Evolutionary conservation across 92 coral and sea anemone genomes (phyloP).

Genomic region (Palythoa grandis): DNA sequence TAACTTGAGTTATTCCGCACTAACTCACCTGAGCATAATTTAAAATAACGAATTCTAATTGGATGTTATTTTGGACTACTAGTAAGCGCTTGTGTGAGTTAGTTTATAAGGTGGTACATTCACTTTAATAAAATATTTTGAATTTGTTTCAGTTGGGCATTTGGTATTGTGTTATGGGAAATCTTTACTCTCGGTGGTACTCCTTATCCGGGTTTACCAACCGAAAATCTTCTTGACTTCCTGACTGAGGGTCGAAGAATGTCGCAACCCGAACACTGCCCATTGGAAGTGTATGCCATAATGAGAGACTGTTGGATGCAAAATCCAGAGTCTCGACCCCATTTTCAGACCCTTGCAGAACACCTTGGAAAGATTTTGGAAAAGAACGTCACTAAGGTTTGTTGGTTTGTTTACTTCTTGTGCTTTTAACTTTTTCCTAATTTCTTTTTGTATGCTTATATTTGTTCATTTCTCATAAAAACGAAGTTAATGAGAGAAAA

Average conservation of each 20-base stretch:
- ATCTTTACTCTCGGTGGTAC: slow-evolving; percentile 89
- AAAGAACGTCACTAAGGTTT: slow-evolving; percentile 74
- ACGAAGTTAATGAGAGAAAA: too few species aligned
- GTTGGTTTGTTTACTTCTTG: neutral
- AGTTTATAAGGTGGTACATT: too few species aligned
- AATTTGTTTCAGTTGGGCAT: slow-evolving; percentile 79
- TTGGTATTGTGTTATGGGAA: slow-evolving; percentile 90
- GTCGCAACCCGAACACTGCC: slow-evolving; percentile 85
- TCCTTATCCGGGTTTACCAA: slow-evolving; percentile 83
- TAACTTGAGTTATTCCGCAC: too few species aligned
- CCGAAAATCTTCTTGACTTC: slow-evolving; percentile 72
- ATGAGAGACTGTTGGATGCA: slow-evolving; percentile 92
- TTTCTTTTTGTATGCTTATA: too few species aligned
- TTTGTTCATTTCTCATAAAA: too few species aligned
- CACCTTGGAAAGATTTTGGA: slow-evolving; percentile 77
- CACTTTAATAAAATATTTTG: neutral
- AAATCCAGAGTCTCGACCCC: slow-evolving; percentile 69
- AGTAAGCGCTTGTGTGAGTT: too few species aligned
- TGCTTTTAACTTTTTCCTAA: too few species aligned
- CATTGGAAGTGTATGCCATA: slow-evolving; percentile 77
- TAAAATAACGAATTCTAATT: too few species aligned
- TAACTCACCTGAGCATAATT: too few species aligned
- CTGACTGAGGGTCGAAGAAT: slow-evolving; percentile 83
- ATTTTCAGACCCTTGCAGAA: slow-evolving; percentile 62
- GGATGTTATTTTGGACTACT: too few species aligned